Percentiles rank a stretch among this genome's conserved stretches.
phyloP scores from a whole-genome alignment of 2,797 vertebrate genomes.

The Sarcophilus harrisii region DNA sequence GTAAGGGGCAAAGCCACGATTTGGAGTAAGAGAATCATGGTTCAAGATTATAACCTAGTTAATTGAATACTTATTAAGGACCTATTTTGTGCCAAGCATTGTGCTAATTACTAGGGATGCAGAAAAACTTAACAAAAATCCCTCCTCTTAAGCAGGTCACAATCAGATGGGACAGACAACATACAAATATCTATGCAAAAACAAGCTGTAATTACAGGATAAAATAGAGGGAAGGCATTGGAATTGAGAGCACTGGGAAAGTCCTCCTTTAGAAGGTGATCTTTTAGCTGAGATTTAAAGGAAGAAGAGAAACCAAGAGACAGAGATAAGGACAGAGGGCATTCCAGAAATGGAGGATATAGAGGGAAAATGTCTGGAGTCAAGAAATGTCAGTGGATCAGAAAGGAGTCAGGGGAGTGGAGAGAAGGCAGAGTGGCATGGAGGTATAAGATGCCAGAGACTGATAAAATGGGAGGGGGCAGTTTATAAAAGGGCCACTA shows the following conservation, averaged over 20 bases:
- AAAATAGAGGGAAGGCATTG: neutral
- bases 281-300: neutral
- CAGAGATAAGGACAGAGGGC: neutral
- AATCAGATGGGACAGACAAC: neutral
- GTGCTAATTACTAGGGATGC: neutral
- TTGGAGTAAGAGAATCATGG: neutral
- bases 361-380: neutral
- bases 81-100: neutral
- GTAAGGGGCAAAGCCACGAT: neutral
- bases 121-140: neutral
- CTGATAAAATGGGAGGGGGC: neutral
- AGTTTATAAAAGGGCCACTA: neutral
- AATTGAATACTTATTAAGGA: neutral
- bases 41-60: neutral
- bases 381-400: neutral
- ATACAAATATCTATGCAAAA: neutral
- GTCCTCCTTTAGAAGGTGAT: neutral
- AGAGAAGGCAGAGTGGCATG: neutral
- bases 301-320: neutral
- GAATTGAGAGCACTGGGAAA: neutral
- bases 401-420: neutral
- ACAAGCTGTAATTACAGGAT: neutral
- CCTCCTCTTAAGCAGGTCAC: neutral
- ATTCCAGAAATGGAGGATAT: neutral
- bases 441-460: neutral